Evolutionary conservation across 2,797 vertebrate species (phyloP), one percentile per base, ranked within the genome.

Genomic region (Hipposideros larvatus): DNA sequence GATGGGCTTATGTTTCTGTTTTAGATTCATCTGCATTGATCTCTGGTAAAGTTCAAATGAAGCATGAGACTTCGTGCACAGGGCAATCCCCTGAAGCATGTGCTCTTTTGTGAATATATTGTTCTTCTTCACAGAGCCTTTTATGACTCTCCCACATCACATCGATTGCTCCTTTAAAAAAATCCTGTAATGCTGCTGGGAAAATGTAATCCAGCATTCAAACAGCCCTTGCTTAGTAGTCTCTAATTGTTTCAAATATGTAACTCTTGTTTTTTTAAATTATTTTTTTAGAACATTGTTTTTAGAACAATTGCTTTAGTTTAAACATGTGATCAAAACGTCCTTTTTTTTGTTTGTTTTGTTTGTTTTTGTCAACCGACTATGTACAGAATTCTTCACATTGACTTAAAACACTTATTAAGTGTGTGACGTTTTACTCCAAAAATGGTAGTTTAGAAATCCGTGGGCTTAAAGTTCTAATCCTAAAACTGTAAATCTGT

Each of bases 391-490:
- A 78, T 51, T 91, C 13, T 73, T 6, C 43, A 78, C 16, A 28
- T 57, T 77, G 34, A 7, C 46, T 28, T 5, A 31, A 66, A 95
- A 59, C 18, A 70, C 4, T 28, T 68, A 11, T 31, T 87, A 79
- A 41, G 26, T 31, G 2, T 22, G 6, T 77, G 59, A 18, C 9
- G 22, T 46, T 31, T 5, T 61, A 16, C 11, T 68, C 6, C 14
- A 28, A 71, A 96, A 83, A 61, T 0, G 83, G 14, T 57, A 74
- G 26, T 75, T 28, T 95, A 48, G 41, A 95, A 95, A 87, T 80
- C 3, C 3, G 55, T 90, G 26, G 15, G 46, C 37, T 80, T 24
- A 59, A 19, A 65, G 1, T 78, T 83, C 66, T 61, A 41, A 46
- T 77, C 14, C 10, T 87, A 71, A 85, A 41, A 91, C 37, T 19